These are phyloP conservation scores for Musca vetustissima DNA, from an alignment of 1,140 invertebrate genomes.

Conservation along the genomic window DNA sequence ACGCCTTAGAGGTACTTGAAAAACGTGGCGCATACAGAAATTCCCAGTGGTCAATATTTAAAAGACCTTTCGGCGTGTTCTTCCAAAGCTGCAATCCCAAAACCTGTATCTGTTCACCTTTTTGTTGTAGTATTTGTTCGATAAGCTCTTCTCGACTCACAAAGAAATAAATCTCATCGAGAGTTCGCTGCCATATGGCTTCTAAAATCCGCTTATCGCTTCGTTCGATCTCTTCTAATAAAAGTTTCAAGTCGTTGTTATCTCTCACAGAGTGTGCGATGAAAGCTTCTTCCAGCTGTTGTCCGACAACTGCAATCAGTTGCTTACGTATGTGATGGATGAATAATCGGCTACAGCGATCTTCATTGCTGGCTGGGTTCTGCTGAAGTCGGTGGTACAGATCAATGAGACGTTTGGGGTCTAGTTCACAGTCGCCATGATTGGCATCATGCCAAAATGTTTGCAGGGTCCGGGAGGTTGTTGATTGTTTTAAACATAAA, in stretches of 20 bases:
- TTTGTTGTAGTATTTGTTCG: neutral
- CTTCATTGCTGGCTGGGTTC: neutral
- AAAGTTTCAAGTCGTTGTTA: neutral
- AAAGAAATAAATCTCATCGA: constrained; percentile 11
- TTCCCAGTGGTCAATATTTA: constrained; percentile 7
- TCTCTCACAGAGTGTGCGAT: neutral
- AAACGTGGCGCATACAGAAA: constrained; percentile 10
- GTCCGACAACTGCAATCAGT: neutral
- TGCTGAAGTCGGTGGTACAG: neutral
- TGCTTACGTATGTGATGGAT: constrained; percentile 2
- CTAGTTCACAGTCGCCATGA: neutral
- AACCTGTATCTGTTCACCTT: neutral
- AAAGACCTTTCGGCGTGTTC: neutral
- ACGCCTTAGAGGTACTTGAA: no score
- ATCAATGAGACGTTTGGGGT: neutral
- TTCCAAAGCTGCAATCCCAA: neutral
- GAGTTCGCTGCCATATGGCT: neutral
- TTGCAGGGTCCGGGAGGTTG: neutral
- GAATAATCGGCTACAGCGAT: neutral
- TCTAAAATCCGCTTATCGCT: neutral
- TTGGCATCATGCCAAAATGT: constrained; percentile 15
- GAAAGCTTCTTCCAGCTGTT: constrained; percentile 11
- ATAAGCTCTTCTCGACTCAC: neutral
- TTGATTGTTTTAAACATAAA: neutral
- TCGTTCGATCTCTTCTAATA: neutral